Percentiles rank a stretch among this genome's conserved stretches.
phyloP scores from a whole-genome alignment of 2,888 invertebrate genomes.

The Sussaba pulchella region DNA sequence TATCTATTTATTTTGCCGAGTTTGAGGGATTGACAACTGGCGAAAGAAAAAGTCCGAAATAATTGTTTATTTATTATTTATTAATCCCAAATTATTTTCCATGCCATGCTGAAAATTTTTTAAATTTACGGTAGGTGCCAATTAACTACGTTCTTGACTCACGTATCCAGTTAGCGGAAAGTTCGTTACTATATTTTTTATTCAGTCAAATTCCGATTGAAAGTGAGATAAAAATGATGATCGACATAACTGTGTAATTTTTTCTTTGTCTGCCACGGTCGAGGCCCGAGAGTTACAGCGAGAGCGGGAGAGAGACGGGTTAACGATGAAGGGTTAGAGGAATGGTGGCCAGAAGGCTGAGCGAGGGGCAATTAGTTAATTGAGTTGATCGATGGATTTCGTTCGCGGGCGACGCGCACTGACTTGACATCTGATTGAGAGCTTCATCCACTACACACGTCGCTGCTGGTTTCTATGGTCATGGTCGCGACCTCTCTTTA shows the following conservation, averaged over 20 bases:
- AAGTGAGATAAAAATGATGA: too few species aligned
- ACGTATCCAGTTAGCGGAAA: too few species aligned
- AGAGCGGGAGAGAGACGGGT: slow-evolving; percentile 9
- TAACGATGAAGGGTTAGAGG: slow-evolving; percentile 4
- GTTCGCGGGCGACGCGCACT: slow-evolving; percentile 78
- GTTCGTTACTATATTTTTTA: too few species aligned
- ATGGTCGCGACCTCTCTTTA: slow-evolving; percentile 52
- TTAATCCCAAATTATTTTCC: too few species aligned
- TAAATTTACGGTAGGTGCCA: too few species aligned
- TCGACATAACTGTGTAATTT: too few species aligned
- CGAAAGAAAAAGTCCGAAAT: slow-evolving; percentile 11
- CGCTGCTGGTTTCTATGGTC: slow-evolving; percentile 47
- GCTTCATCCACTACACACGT: slow-evolving; percentile 74
- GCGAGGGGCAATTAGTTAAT: slow-evolving; percentile 82
- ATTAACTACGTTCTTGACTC: too few species aligned
- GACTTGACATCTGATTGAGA: slow-evolving; percentile 82
- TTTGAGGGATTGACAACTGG: not conserved
- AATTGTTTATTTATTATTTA: too few species aligned
- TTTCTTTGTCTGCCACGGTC: too few species aligned
- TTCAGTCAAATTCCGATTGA: too few species aligned
- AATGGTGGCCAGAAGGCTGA: slow-evolving; percentile 52
- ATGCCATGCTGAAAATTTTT: too few species aligned
- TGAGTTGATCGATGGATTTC: slow-evolving; percentile 84
- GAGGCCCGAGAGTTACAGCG: slow-evolving; percentile 8
- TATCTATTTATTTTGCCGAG: not conserved